Conservation (phyloP, 2,888 invertebrate genomes). For the Trachelus tabidus region DNA sequence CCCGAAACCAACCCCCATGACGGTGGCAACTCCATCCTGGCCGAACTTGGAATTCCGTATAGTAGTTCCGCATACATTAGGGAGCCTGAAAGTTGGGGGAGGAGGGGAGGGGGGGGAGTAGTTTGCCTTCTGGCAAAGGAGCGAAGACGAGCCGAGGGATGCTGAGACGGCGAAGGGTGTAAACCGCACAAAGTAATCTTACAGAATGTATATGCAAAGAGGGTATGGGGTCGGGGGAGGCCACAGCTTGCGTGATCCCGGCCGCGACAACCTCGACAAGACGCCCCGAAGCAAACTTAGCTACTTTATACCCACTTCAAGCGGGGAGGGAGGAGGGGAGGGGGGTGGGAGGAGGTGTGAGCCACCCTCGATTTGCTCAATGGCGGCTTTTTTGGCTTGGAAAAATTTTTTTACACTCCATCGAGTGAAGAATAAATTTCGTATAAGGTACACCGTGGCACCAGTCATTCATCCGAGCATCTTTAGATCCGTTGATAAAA, state of each 20-base stretch:
- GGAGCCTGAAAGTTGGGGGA: constrained; percentile 57
- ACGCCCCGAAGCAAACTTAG: constrained; percentile 55
- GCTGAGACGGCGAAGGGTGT: constrained; percentile 50
- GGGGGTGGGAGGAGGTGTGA: neutral
- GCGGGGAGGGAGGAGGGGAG: neutral
- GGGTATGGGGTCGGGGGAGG: constrained; percentile 41
- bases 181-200: constrained; percentile 67
- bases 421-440: neutral
- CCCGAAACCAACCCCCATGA: constrained; percentile 22
- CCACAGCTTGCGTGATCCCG: constrained; percentile 63
- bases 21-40: constrained; percentile 31
- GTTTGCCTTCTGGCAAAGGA: constrained; percentile 55
- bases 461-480: neutral
- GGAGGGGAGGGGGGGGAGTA: constrained; percentile 61
- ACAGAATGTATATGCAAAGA: constrained; percentile 67
- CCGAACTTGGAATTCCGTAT: constrained; percentile 62
- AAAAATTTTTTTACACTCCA: neutral
- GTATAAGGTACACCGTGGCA: neutral
- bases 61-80: constrained; percentile 64
- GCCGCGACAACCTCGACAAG: constrained; percentile 59
- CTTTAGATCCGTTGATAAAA: neutral
- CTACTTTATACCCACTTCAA: constrained; percentile 25
- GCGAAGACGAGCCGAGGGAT: constrained; percentile 30
- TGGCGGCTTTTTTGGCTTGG: neutral
- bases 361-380: neutral